A percentile compares a stretch with the other conserved stretches of the same genome.
Conservation (phyloP, 23 tunicate genomes). For the Halocynthia aurantium region DNA sequence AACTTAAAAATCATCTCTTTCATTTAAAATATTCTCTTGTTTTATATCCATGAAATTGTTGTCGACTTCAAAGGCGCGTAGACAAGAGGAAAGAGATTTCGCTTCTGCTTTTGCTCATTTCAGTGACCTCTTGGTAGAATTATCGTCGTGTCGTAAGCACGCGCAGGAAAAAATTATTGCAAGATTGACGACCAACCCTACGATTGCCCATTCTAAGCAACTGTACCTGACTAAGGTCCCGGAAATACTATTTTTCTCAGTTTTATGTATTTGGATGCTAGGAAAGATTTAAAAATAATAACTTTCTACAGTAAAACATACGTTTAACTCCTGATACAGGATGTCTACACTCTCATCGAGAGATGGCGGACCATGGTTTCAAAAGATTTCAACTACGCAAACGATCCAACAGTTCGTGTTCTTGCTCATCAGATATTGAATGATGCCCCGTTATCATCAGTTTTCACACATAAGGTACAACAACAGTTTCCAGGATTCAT, state of each 20-base stretch:
- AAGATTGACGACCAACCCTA: constrained; percentile 75
- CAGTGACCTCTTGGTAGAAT: constrained; percentile 48
- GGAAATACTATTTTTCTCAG: neutral
- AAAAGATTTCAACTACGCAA: constrained; percentile 60
- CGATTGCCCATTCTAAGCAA: constrained; percentile 79
- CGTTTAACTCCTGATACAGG: constrained; percentile 25
- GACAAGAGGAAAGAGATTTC: constrained; percentile 78
- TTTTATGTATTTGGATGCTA: neutral
- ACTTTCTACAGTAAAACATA: neutral
- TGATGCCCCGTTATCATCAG: constrained; percentile 28
- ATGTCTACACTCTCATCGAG: constrained; percentile 69
- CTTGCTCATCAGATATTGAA: constrained; percentile 45
- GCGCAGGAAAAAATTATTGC: constrained; percentile 63
- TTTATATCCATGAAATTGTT: too few species aligned
- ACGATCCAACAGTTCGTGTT: constrained; percentile 57
- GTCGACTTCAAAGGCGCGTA: constrained; percentile 16
- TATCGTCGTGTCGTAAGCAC: constrained; percentile 33
- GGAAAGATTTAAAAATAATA: neutral
- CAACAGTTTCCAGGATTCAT: constrained; percentile 84
- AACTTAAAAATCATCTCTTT: too few species aligned
- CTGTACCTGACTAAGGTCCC: constrained; percentile 72
- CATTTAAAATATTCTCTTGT: too few species aligned
- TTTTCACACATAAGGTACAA: constrained; percentile 31
- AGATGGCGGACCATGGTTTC: constrained; percentile 65
- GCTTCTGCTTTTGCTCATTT: constrained; percentile 44